phyloP scores from a whole-genome alignment of 2,797 vertebrate species.

The Pipistrellus kuhlii region DNA sequence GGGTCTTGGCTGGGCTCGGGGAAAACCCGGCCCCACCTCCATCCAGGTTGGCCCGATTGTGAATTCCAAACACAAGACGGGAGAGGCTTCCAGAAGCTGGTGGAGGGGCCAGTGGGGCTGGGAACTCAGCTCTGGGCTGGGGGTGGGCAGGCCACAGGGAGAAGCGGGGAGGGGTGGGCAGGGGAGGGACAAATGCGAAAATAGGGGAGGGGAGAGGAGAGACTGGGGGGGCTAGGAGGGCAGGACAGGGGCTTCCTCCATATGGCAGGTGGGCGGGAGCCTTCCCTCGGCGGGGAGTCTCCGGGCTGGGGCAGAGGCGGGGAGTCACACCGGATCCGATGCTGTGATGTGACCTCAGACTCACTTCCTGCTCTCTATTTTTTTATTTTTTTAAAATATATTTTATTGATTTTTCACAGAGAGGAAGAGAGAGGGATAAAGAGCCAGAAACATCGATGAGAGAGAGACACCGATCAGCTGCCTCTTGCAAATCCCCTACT shows the following conservation, averaged over 20 bases:
- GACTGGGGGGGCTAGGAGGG: neutral
- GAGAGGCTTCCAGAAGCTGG: neutral
- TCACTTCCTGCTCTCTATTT: slow-evolving; percentile 3
- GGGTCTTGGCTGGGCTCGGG: neutral
- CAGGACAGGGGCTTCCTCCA: neutral
- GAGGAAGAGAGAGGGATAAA: too few relatives aligned
- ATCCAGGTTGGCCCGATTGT: neutral
- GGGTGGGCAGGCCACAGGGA: neutral
- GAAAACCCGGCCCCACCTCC: neutral
- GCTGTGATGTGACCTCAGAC: neutral
- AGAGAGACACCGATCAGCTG: too few relatives aligned
- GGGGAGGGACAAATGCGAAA: neutral
- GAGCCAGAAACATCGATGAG: too few relatives aligned
- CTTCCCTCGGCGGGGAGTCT: neutral
- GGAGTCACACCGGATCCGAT: neutral
- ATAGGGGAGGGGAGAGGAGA: neutral
- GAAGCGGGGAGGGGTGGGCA: neutral
- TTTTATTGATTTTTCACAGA: too few relatives aligned
- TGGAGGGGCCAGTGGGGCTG: neutral
- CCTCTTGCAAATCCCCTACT: too few relatives aligned
- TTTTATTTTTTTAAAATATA: too few relatives aligned
- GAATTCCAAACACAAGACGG: neutral
- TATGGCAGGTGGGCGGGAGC: neutral
- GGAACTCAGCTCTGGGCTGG: neutral
- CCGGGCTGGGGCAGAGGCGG: neutral